These are phyloP conservation scores for Tinea trinotella DNA, from an alignment of 2,888 invertebrate species.

Conservation along the genomic window DNA sequence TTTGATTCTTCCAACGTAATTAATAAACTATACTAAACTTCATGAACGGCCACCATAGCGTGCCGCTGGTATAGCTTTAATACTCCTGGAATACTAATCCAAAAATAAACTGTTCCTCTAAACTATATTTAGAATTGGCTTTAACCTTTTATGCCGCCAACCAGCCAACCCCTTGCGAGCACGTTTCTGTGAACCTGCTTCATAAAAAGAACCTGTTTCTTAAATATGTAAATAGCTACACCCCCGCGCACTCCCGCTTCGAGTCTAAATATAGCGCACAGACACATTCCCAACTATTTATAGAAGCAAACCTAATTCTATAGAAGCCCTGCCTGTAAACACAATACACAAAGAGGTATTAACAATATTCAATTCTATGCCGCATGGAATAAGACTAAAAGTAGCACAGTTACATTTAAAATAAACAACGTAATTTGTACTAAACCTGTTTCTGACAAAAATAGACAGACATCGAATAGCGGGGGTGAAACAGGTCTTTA, in stretches of 20 bases:
- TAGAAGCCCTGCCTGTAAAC: neutral
- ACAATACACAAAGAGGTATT: neutral
- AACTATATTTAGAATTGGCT: too few relatives aligned
- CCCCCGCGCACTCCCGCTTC: neutral
- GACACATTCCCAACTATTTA: slow-evolving; percentile 11
- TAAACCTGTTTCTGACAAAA: neutral
- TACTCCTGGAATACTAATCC: too few relatives aligned
- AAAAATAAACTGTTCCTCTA: too few relatives aligned
- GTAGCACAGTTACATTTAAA: neutral
- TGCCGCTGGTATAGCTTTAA: too few relatives aligned
- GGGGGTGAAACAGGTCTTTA: neutral
- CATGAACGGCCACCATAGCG: too few relatives aligned
- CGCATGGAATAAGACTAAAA: neutral
- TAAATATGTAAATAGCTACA: neutral
- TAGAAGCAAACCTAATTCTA: slow-evolving; percentile 13
- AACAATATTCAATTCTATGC: too few relatives aligned
- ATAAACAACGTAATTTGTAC: neutral
- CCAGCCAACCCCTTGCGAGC: too few relatives aligned
- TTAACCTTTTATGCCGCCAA: too few relatives aligned
- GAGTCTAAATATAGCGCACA: neutral
- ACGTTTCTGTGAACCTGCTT: neutral
- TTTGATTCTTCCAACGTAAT: too few relatives aligned
- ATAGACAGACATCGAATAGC: neutral
- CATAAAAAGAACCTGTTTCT: neutral
- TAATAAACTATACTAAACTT: too few relatives aligned